A percentile compares a stretch with the other conserved stretches of the same genome.
These are phyloP conservation scores for Drosophila percnosoma DNA, from an alignment of 2,888 invertebrate genomes.

Conservation along the genomic window DNA sequence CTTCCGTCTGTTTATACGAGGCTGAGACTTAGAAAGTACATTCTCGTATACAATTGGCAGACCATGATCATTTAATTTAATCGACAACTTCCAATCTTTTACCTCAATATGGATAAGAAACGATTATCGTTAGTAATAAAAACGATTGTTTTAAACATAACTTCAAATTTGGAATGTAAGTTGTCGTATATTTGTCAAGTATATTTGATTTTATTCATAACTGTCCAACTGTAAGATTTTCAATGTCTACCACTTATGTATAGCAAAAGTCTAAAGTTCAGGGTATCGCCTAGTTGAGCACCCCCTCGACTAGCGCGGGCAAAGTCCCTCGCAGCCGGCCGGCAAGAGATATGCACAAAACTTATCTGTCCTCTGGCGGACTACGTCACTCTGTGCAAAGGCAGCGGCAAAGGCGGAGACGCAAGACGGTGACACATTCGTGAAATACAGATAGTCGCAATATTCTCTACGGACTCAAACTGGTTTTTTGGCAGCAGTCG, in stretches of 20 bases:
- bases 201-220: too few relatives aligned
- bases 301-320: slow-evolving; percentile 30
- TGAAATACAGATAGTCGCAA: slow-evolving; percentile 40
- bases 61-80: too few relatives aligned
- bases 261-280: neutral
- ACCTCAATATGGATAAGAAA: too few relatives aligned
- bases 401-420: slow-evolving; percentile 24
- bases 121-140: too few relatives aligned
- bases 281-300: neutral
- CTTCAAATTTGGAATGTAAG: too few relatives aligned
- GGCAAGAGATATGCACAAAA: slow-evolving; percentile 53
- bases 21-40: too few relatives aligned
- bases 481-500: slow-evolving; percentile 49
- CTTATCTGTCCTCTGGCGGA: slow-evolving; percentile 57
- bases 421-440: slow-evolving; percentile 70
- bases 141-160: too few relatives aligned
- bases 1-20: too few relatives aligned
- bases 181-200: too few relatives aligned
- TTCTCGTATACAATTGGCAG: too few relatives aligned
- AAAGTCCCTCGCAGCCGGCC: slow-evolving; percentile 71
- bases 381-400: slow-evolving; percentile 56
- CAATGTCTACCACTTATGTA: neutral
- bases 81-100: too few relatives aligned
- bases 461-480: slow-evolving; percentile 39
- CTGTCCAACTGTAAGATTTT: neutral